Conservation (phyloP, 2,888 invertebrate species). For the Catocala fraxini region DNA sequence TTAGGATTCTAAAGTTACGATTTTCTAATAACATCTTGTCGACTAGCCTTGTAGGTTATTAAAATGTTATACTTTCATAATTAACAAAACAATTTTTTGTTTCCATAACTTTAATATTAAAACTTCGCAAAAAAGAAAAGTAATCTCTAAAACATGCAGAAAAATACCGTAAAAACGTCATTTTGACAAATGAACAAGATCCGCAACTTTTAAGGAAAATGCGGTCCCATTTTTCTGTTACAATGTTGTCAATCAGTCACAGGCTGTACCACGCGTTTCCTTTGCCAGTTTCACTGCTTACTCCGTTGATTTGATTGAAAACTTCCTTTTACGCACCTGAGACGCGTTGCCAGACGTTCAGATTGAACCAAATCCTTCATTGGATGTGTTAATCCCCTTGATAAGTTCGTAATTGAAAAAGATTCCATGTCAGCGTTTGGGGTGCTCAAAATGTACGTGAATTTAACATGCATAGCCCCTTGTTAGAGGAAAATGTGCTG, state of each 20-base stretch:
- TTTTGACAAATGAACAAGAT: slow-evolving; percentile 67
- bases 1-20: no score
- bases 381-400: slow-evolving; percentile 37
- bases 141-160: slow-evolving; percentile 21
- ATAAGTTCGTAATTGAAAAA: slow-evolving; percentile 42
- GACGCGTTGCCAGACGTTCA: slow-evolving; percentile 49
- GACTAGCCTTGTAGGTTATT: no score
- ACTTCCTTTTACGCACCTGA: slow-evolving; percentile 80
- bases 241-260: slow-evolving; percentile 85
- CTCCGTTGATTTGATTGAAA: slow-evolving; percentile 84
- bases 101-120: not conserved
- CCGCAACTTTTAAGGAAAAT: slow-evolving; percentile 66
- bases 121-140: slow-evolving; percentile 21
- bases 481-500: slow-evolving; percentile 9
- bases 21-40: no score
- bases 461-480: slow-evolving; percentile 10
- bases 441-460: slow-evolving; percentile 1
- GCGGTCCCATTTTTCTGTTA: slow-evolving; percentile 66
- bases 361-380: slow-evolving; percentile 31
- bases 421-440: slow-evolving; percentile 11
- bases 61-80: no score
- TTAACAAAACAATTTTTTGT: no score
- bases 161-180: slow-evolving; percentile 33
- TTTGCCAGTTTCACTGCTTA: slow-evolving; percentile 68
- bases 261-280: slow-evolving; percentile 65